Conservation (phyloP, 1,140 invertebrate species). For the Rhyzopertha dominica region DNA sequence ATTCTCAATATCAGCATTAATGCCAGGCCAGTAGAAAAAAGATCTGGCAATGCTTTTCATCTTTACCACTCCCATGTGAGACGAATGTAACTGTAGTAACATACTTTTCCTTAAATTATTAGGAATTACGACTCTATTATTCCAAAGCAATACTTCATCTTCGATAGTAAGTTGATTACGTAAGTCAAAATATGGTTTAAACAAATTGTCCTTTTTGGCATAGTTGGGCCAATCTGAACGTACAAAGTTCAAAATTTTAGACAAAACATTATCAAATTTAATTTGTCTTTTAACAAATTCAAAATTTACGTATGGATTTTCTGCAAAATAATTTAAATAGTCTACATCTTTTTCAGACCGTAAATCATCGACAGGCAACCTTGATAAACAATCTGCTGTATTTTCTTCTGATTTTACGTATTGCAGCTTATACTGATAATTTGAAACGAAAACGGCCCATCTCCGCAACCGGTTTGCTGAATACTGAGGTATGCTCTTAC, state of each 20-base stretch:
- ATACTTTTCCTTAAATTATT: conserved; percentile 9
- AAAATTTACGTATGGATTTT: conserved; percentile 6
- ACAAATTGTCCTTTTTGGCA: background rate
- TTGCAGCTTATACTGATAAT: too few relatives aligned
- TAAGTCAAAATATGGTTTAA: conserved; percentile 4
- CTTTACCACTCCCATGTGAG: conserved; percentile 14
- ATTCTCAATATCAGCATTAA: conserved; percentile 13
- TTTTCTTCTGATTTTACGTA: too few relatives aligned
- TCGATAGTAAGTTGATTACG: conserved; percentile 7
- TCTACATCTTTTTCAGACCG: too few relatives aligned
- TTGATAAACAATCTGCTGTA: too few relatives aligned
- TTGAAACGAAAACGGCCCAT: too few relatives aligned
- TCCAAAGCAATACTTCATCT: conserved; percentile 9
- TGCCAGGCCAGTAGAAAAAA: conserved; percentile 11
- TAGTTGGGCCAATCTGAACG: background rate
- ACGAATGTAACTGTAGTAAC: conserved; percentile 6
- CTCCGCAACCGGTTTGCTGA: too few relatives aligned
- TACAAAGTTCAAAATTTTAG: background rate
- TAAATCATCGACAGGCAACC: too few relatives aligned
- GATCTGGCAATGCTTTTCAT: conserved; percentile 15
- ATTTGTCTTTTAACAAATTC: background rate
- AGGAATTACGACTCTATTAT: conserved; percentile 9
- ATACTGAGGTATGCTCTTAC: conserved; percentile 21
- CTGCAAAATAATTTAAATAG: too few relatives aligned
- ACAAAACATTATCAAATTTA: background rate